These are phyloP conservation scores for Prunella strophiata DNA, from an alignment of 2,797 vertebrate species.

Conservation along the genomic window DNA sequence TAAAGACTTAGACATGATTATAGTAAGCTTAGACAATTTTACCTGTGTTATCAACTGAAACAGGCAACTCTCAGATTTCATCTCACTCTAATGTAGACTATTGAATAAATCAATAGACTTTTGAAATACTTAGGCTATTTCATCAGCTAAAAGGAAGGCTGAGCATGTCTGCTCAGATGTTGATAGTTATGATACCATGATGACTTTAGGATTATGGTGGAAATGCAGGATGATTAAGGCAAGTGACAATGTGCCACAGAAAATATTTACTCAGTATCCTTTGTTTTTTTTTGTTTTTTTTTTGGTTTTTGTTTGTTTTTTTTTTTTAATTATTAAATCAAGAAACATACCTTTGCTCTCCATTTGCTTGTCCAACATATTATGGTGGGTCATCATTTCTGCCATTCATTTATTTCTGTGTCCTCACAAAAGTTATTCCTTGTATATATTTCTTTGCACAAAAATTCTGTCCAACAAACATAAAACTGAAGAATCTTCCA, in stretches of 20 bases:
- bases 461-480: not conserved
- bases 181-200: not conserved
- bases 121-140: not conserved
- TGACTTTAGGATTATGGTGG: not conserved
- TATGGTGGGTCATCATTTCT: accelerated
- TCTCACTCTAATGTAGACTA: not conserved
- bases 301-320: too few relatives aligned
- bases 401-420: not conserved
- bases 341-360: not conserved
- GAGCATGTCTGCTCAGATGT: not conserved
- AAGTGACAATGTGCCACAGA: not conserved
- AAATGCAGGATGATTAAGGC: not conserved
- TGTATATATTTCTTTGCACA: not conserved
- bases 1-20: not conserved
- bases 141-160: not conserved
- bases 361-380: not conserved
- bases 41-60: not conserved
- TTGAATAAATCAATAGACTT: not conserved
- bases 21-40: not conserved
- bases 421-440: not conserved
- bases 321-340: not conserved
- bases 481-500: not conserved
- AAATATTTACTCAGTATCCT: not conserved
- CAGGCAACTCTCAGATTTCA: not conserved
- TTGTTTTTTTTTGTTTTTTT: not conserved